Percentiles rank a stretch among this genome's conserved stretches.
Evolutionary conservation across 2,113 vertebrate genomes (phyloP).

Genomic region (Petroica traversi): DNA sequence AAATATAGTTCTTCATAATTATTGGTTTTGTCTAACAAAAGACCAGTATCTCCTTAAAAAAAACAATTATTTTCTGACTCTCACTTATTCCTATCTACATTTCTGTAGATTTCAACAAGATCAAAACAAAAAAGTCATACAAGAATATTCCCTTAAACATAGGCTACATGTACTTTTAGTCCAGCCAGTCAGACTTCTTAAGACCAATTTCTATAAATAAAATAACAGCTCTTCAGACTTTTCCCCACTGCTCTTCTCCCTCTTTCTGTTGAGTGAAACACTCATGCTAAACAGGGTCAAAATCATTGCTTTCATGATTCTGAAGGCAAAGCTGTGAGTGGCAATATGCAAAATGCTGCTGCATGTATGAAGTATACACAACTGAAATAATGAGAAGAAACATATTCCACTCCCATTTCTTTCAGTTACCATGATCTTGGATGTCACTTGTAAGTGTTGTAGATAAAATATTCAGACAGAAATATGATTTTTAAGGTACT

Average conservation of each 20-base stretch:
- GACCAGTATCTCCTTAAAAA: background rate
- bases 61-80: background rate
- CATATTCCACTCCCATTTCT: background rate
- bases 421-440: background rate
- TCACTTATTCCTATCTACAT: background rate
- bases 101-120: background rate
- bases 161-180: background rate
- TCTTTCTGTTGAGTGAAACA: background rate
- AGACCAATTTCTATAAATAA: background rate
- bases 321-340: background rate
- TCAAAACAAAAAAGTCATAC: background rate
- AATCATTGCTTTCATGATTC: background rate
- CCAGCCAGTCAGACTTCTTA: background rate
- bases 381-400: background rate
- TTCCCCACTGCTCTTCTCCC: background rate
- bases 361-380: background rate
- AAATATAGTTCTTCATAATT: background rate
- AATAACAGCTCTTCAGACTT: background rate
- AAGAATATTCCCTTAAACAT: background rate
- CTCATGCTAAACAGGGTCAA: background rate
- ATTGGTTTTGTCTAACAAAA: background rate
- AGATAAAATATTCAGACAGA: conserved; percentile 21
- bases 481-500: conserved; percentile 3
- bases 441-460: background rate
- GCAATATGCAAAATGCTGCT: background rate